Percentiles rank a stretch among this genome's conserved stretches.
Evolutionary conservation across 2,797 vertebrate species (phyloP).

Genomic region (Protonibea diacanthus): DNA sequence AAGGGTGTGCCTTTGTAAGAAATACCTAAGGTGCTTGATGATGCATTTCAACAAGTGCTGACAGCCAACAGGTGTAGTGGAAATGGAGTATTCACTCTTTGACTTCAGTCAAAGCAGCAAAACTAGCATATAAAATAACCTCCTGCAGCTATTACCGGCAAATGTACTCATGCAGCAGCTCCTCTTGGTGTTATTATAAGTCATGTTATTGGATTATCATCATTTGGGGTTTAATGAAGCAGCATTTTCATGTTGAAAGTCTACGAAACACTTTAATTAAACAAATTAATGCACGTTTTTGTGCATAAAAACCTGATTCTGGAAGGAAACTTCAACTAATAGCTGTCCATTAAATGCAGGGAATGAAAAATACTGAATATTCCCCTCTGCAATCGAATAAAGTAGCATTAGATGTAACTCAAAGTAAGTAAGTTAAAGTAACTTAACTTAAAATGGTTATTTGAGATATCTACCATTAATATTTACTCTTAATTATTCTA

Average conservation of each 20-base stretch:
- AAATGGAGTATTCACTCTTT: background rate
- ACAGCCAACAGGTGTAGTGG: background rate
- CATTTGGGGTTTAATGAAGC: background rate
- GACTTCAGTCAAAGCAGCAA: background rate
- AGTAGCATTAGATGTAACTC: background rate
- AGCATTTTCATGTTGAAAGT: background rate
- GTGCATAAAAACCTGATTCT: background rate
- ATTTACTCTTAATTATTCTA: background rate
- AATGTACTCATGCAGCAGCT: too few species aligned
- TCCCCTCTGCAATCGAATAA: background rate
- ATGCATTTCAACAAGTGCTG: background rate
- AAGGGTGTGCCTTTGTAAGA: background rate
- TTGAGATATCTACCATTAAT: too few species aligned
- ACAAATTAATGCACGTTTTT: background rate
- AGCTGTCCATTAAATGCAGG: background rate
- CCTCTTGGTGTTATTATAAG: background rate
- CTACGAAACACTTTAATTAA: too few species aligned
- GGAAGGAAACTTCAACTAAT: background rate
- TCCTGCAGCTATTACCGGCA: background rate
- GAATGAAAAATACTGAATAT: background rate
- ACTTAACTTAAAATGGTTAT: too few species aligned
- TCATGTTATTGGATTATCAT: background rate
- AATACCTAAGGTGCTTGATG: background rate
- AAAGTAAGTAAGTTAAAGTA: background rate
- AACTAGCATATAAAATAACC: background rate